A percentile compares a stretch with the other conserved stretches of the same genome.
Evolutionary conservation across 2,888 invertebrate genomes (phyloP).

Genomic region (Nemurella pictetii): DNA sequence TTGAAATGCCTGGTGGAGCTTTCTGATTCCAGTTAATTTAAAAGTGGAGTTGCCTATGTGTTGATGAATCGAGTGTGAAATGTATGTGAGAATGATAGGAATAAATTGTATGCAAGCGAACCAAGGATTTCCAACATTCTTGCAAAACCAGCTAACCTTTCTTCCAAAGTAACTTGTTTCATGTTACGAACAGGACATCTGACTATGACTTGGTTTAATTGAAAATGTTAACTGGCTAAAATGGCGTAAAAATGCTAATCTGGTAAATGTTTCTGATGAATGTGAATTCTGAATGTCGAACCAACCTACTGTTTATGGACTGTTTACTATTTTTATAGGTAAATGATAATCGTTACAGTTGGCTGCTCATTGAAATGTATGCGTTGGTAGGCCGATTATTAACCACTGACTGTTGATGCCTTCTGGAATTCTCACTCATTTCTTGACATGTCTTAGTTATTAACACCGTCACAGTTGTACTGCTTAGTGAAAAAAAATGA

Average conservation of each 20-base stretch:
- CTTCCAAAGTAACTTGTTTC: no score
- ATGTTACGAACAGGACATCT: no score
- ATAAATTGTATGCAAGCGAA: background rate
- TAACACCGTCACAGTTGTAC: background rate
- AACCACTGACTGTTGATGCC: no score
- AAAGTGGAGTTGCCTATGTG: background rate
- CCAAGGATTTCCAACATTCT: no score
- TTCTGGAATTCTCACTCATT: background rate
- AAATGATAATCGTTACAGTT: constrained; percentile 1
- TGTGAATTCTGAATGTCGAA: constrained; percentile 22
- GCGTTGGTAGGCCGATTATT: no score
- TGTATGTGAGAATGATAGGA: background rate
- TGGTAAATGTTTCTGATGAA: constrained; percentile 19
- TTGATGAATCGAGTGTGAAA: background rate
- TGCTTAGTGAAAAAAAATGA: background rate
- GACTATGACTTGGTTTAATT: no score
- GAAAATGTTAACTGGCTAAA: background rate
- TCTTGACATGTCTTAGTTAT: background rate
- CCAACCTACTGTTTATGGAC: constrained; percentile 42
- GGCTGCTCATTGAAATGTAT: background rate
- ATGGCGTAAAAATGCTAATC: background rate
- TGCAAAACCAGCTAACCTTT: no score
- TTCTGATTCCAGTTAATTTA: background rate
- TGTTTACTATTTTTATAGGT: constrained; percentile 53
- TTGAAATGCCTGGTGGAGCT: background rate